A percentile compares a stretch with the other conserved stretches of the same genome.
phyloP scores from a whole-genome alignment of 2,113 vertebrate species.

The Oenanthe melanoleuca region DNA sequence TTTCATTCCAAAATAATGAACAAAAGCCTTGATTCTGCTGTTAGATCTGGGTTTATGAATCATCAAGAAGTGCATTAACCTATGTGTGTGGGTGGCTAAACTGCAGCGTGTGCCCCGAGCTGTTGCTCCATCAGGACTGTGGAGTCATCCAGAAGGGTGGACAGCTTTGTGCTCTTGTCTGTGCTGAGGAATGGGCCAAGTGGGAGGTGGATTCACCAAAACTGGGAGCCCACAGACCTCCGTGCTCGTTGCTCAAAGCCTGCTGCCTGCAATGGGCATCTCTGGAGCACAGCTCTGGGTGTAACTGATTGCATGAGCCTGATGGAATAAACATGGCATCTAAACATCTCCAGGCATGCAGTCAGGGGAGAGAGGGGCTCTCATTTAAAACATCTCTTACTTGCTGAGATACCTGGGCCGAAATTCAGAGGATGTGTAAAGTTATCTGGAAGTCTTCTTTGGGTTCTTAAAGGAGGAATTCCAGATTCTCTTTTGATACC shows the following conservation, averaged over 20 bases:
- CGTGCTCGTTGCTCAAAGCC: conserved; percentile 39
- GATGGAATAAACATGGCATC: conserved; percentile 65
- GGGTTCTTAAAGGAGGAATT: conserved; percentile 16
- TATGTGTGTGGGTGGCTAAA: conserved; percentile 52
- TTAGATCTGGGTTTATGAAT: conserved; percentile 53
- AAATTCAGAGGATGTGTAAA: not conserved
- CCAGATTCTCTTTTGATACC: not conserved
- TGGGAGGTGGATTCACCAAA: conserved; percentile 53
- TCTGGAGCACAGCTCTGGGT: conserved; percentile 55
- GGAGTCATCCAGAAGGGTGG: conserved; percentile 45
- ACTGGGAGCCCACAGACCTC: conserved; percentile 42
- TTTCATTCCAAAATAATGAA: conserved; percentile 61
- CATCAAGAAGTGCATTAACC: conserved; percentile 61
- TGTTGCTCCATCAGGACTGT: conserved; percentile 40
- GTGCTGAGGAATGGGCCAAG: conserved; percentile 26
- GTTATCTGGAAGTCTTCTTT: conserved; percentile 17
- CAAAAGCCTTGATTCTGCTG: conserved; percentile 31
- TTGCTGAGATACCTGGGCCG: conserved; percentile 29
- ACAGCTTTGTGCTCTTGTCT: conserved; percentile 36
- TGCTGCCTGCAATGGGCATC: conserved; percentile 60
- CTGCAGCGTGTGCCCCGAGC: conserved; percentile 10
- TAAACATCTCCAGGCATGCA: conserved; percentile 50
- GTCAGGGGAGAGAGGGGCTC: conserved; percentile 21
- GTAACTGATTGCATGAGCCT: conserved; percentile 68
- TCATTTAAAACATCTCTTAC: conserved; percentile 12